Base-by-base conservation (phyloP, 2,888 invertebrate genomes). In the Lepas anatifera region DNA sequence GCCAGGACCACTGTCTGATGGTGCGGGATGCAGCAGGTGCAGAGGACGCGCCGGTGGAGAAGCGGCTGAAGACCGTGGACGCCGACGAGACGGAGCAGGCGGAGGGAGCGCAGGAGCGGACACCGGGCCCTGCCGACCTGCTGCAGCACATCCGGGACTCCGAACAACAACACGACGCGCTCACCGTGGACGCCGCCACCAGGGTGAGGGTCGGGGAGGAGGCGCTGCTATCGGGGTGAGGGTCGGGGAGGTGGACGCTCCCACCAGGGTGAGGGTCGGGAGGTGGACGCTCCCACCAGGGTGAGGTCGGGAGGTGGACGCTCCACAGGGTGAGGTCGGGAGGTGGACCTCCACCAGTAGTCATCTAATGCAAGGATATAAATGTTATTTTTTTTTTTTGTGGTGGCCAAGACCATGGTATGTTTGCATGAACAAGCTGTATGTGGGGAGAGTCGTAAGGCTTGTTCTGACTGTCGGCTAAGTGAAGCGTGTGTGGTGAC, bases 141-240 rank as follows among this genome's bases (percentile, higher is more conserved):
- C 93, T 88, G 80, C 89, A 94, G 77, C 94, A 95, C 78, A 88
- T 95, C 3, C 88, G 89, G 76, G 88, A 92, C 74, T 87, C 89
- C 0, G 87, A 89, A 72, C 85, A 86, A 71, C 84, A 72, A 70
- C 75, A 85, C 73, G 88, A 90, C 77, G 84, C 88, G 70, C 88
- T 91, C 74, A 80, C 81, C 37, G 73, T 83, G 68, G 83, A 84
- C 76, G 81, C 81, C 35, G 83, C 83, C 29, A 83, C 82, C 25
- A 86, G 90, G 79, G 92, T 87, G 74, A 68, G 71, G 69, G 52
- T 27, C 68, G 41, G 2, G 1, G n/a, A n/a, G n/a, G n/a, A n/a
- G n/a, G n/a, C n/a, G n/a, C n/a, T n/a, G n/a, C n/a, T n/a, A n/a
- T n/a, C n/a, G n/a, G n/a, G n/a, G n/a, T n/a, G n/a, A n/a, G n/a